Conservation (phyloP, 2,888 invertebrate genomes). For the Epinotia ramella region DNA sequence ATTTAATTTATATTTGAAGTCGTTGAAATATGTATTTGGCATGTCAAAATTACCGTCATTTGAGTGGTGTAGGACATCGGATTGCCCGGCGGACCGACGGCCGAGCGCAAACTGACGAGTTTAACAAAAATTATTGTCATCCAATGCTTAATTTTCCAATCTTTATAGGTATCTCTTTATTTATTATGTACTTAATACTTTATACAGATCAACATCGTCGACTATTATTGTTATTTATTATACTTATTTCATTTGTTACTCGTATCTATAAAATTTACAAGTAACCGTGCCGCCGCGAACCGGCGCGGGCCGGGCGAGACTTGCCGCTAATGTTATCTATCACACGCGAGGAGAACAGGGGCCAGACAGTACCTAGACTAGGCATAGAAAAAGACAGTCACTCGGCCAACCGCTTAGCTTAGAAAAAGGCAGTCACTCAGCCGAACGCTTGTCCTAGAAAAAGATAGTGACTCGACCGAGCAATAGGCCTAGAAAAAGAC, state of each 20-base stretch:
- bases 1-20: too few relatives aligned
- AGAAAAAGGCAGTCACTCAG: neutral
- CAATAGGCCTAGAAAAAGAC: neutral
- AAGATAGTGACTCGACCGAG: neutral
- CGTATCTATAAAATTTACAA: conserved; percentile 71
- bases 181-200: conserved; percentile 71
- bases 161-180: conserved; percentile 69
- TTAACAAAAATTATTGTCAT: conserved; percentile 85
- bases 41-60: neutral
- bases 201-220: conserved; percentile 73
- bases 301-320: conserved; percentile 47
- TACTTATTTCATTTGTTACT: conserved; percentile 45
- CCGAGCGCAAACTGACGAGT: conserved; percentile 57
- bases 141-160: conserved; percentile 80
- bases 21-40: neutral
- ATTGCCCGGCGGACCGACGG: conserved; percentile 39
- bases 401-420: neutral
- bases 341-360: conserved; percentile 4
- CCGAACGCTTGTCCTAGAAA: neutral
- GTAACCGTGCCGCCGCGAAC: conserved; percentile 54
- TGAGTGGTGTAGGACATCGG: conserved; percentile 16
- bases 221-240: conserved; percentile 54
- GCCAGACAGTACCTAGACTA: neutral
- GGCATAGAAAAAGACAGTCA: neutral
- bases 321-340: conserved; percentile 2